Evolutionary conservation across 53 echinoderm and acorn worm species (phyloP).

Genomic region (Henricia sp.): DNA sequence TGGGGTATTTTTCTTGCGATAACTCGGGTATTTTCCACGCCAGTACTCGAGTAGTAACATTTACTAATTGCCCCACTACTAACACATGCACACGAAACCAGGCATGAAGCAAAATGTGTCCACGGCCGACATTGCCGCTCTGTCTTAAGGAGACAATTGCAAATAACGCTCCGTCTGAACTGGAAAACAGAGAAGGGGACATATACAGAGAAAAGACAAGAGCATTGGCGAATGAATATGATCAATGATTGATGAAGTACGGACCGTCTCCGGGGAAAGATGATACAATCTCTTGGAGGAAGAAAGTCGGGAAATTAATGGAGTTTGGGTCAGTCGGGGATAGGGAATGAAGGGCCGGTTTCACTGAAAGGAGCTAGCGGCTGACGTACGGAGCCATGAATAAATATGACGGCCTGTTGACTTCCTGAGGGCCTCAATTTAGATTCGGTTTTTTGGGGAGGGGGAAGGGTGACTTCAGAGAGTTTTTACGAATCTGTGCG

Average conservation of each 20-base stretch:
- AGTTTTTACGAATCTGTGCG: no score
- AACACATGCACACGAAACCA: no score
- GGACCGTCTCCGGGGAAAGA: constrained; percentile 2
- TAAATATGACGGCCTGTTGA: neutral
- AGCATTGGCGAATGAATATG: constrained; percentile 44
- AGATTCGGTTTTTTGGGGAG: neutral
- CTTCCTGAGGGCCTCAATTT: neutral
- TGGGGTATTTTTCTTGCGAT: no score
- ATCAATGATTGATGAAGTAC: constrained; percentile 50
- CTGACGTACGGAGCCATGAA: constrained; percentile 19
- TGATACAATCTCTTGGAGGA: constrained; percentile 53
- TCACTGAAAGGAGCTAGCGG: constrained; percentile 22
- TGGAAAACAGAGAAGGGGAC: no score
- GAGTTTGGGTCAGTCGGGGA: constrained; percentile 54
- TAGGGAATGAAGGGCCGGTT: constrained; percentile 24
- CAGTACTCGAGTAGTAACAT: no score
- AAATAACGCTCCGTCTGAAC: no score
- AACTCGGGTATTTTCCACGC: no score
- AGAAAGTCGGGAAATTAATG: constrained; percentile 51
- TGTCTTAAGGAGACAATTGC: no score
- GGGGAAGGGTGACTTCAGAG: no score
- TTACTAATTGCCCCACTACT: no score
- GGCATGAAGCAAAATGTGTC: no score
- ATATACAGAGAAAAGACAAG: neutral
- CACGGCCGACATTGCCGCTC: no score